Conservation (phyloP, 2,797 vertebrate species). For the Brachymystax lenok region DNA sequence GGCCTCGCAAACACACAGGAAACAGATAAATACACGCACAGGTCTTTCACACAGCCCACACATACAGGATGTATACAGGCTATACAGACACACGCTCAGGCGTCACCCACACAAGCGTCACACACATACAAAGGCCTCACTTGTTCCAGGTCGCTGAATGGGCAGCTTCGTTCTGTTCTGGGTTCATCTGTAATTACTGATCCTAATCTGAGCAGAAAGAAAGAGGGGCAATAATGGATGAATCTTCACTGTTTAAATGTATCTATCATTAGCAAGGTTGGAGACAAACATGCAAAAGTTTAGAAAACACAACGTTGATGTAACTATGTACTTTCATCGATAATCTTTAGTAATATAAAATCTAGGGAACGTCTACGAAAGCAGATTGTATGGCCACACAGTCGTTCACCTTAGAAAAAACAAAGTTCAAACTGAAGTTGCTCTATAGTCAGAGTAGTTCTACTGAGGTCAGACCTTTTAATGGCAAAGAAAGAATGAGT, state of each 20-base stretch:
- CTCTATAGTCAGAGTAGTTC: not conserved
- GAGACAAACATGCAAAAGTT: conserved; percentile 25
- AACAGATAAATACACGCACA: not conserved
- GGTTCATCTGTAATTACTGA: conserved; percentile 57
- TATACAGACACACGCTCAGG: not conserved
- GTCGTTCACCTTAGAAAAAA: not conserved
- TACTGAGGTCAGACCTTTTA: not conserved
- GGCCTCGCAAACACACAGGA: not conserved
- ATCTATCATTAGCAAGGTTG: conserved; percentile 32
- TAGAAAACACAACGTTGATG: conserved; percentile 21
- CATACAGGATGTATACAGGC: not conserved
- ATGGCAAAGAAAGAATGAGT: not conserved
- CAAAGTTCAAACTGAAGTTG: not conserved
- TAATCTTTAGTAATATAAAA: not conserved
- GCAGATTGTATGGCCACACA: not conserved
- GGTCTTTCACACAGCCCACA: not conserved
- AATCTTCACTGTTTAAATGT: conserved; percentile 35
- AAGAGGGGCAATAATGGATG: conserved; percentile 54
- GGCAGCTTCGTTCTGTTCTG: conserved; percentile 13
- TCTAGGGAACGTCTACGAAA: not conserved
- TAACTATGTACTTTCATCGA: not conserved
- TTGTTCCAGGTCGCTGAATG: conserved; percentile 44
- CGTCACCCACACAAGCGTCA: not conserved
- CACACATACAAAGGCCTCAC: conserved; percentile 13
- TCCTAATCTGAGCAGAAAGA: conserved; percentile 49